Percentiles rank a stretch among this genome's conserved stretches.
These are phyloP conservation scores for Scylla paramamosain DNA, from an alignment of 1,140 invertebrate species.

Conservation along the genomic window DNA sequence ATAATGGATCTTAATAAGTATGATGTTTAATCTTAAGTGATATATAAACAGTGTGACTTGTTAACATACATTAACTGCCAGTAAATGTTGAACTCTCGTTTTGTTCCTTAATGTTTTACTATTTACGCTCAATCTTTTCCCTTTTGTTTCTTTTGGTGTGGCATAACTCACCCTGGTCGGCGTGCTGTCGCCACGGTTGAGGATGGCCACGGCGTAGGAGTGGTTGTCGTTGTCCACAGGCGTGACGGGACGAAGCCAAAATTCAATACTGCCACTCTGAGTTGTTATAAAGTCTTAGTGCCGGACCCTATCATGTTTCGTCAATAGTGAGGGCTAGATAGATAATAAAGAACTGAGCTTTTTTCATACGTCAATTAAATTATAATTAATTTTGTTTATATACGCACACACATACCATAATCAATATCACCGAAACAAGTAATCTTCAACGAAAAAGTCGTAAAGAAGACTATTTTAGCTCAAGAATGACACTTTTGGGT, in stretches of 20 bases:
- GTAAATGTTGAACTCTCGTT: background rate
- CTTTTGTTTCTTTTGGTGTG: background rate
- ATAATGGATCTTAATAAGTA: no score
- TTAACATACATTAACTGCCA: background rate
- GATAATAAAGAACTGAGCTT: background rate
- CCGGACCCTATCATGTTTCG: constrained; percentile 79
- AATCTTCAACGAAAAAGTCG: no score
- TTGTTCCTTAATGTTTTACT: background rate
- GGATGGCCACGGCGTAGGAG: constrained; percentile 93
- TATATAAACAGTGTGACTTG: background rate
- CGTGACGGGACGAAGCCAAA: constrained; percentile 93
- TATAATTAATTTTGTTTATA: background rate
- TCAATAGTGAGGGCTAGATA: constrained; percentile 78
- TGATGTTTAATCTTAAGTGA: no score
- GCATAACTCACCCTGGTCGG: constrained; percentile 87
- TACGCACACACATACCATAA: no score
- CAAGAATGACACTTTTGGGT: no score
- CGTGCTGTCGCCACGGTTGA: constrained; percentile 94
- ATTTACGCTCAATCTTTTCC: background rate
- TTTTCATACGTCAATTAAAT: background rate
- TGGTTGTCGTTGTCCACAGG: constrained; percentile 90
- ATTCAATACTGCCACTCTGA: constrained; percentile 93
- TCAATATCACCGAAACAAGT: no score
- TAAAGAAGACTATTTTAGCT: no score
- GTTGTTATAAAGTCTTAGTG: constrained; percentile 45